Evolutionary conservation across 1,140 invertebrate species (phyloP), one percentile per base, ranked within the genome.

Genomic region (Euwallacea fornicatus): DNA sequence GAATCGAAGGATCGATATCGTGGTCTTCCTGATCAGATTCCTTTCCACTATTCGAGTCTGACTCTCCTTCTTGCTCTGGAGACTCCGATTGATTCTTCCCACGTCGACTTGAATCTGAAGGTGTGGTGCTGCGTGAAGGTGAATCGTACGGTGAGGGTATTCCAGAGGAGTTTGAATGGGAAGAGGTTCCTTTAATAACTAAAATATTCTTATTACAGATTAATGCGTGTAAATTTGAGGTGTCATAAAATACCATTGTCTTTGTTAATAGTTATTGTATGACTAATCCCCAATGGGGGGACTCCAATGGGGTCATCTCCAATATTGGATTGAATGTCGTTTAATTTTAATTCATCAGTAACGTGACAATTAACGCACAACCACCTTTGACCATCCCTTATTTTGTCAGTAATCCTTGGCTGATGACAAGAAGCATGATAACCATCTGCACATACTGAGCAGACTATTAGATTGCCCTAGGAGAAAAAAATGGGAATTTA

Each of bases 391-490:
- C 84, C 84, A 44, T 84, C 82, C 78, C 84, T 85, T 9, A 82
- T 74, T 72, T 84, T 80, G 69, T 87, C 85, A 13, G 81, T 81
- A 71, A 90, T 85, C 47, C 84, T 81, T n/a, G 88, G 88, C 42
- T 84, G 80, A 77, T 93, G 92, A 78, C 93, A 95, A 42, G 84
- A 82, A 67, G 89, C 85, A 81, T 95, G 93, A 80, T 93, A 94
- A 10, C 90, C 90, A 82, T 93, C 91, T 68, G 93, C 90, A 81
- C 93, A 95, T 41, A 86, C 86, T 77, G 87, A 89, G 82, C 93
- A 95, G 54, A 93, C 91, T 58, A 91, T 85, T 73, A 94, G 82
- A 47, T 85, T 82, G 67, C 88, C 89, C 89, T 91, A 71, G 71
- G 74, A 76, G 11, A 4, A 53, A 66, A n/a, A 16, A 47, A 41